Evolutionary conservation across 2,797 vertebrate species (phyloP), one percentile per base, ranked within the genome.

Genomic region (Epinephelus awoara): DNA sequence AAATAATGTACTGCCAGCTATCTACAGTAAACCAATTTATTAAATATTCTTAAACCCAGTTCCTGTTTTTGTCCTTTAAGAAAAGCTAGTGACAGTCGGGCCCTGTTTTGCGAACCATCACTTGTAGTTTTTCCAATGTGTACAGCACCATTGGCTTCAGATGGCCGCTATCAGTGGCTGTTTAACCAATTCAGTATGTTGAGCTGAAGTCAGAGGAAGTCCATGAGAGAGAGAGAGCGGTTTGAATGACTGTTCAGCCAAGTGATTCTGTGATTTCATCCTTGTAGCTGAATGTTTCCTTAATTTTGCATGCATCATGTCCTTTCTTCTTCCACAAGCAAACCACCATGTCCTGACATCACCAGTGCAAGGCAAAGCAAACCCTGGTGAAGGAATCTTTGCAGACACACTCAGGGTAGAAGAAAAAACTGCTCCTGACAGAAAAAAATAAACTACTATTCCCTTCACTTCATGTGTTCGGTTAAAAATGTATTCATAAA

Each of bases 181-280:
- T 74, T 71, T 38, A 49, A 72, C 51, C n/a, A 40, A 12, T 73
- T 50, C 72, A 69, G 58, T 15, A 54, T 74, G 57, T 40, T 47
- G 56, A 65, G 38, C 10, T 25, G 6, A 23, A 55, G 52, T 46
- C 29, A 10, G 25, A 72, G 54, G 61, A 61, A 61, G 72, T 79
- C 17, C 4, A 67, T 42, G 42, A 15, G 27, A 19, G 46, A 66
- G 4, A 66, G 4, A 72, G 75, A 62, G 59, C 17, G 21, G 72
- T 49, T 55, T 82, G 46, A 64, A 27, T 56, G 29, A 2, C 25
- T 23, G 57, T 21, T 61, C 1, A 51, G 46, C 13, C 15, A 72
- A 77, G 67, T 69, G 42, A 47, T 79, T 68, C 38, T 67, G 29
- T 66, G 15, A 34, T 79, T 77, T 70, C 34, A 64, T 14, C 49